Evolutionary conservation across 1,140 invertebrate genomes (phyloP).

Genomic region (Conopomorpha cramerella): DNA sequence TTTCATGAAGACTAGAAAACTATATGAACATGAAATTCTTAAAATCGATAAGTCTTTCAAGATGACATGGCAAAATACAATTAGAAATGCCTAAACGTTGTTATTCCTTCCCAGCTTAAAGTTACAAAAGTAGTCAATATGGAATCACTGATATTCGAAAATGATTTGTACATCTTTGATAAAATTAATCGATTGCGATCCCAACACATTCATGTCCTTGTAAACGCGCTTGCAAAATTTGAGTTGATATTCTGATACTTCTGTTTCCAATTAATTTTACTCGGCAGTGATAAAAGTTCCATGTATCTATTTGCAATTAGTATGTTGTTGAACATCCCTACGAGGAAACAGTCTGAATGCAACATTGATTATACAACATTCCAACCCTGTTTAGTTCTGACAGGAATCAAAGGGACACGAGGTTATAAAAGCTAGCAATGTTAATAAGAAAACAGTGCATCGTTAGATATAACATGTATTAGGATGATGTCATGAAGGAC

Average conservation of each 20-base stretch:
- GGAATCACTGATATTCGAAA: constrained; percentile 43
- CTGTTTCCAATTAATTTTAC: no score
- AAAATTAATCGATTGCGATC: constrained; percentile 38
- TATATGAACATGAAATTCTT: constrained; percentile 58
- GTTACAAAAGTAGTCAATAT: constrained; percentile 45
- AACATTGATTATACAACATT: constrained; percentile 33
- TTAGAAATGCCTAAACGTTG: constrained; percentile 45
- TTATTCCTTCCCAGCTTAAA: constrained; percentile 25
- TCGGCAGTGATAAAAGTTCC: no score
- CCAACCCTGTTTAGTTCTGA: constrained; percentile 43
- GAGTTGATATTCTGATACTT: constrained; percentile 12
- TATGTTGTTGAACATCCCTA: not conserved
- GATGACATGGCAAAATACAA: constrained; percentile 46
- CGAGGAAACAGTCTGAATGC: constrained; percentile 22
- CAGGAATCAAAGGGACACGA: constrained; percentile 50
- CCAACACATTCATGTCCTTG: no score
- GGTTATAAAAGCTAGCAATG: constrained; percentile 35
- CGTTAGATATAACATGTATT: constrained; percentile 21
- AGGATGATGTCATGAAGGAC: constrained; percentile 10
- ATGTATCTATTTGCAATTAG: no score
- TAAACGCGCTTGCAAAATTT: constrained; percentile 10
- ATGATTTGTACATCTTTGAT: constrained; percentile 54
- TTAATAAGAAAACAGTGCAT: constrained; percentile 30
- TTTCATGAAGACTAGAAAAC: constrained; percentile 56
- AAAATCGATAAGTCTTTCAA: constrained; percentile 58